Conservation (phyloP, 2,113 vertebrate species). For the Myrmecobius fasciatus region DNA sequence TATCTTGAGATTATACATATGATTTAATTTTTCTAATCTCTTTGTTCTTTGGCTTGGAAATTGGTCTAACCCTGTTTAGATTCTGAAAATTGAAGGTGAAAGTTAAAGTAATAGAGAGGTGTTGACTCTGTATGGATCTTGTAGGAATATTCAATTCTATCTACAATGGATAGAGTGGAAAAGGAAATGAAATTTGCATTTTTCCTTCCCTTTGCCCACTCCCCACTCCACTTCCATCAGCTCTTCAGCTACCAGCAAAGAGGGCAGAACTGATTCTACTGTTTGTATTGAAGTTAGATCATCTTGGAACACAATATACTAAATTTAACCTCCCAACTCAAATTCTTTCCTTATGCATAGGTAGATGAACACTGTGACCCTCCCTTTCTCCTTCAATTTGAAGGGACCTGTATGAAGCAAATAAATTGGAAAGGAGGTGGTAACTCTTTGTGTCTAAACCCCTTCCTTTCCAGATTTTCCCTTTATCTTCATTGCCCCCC, state of each 20-base stretch:
- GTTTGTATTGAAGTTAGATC: not conserved
- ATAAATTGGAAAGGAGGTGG: not conserved
- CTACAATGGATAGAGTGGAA: not conserved
- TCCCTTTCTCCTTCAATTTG: not conserved
- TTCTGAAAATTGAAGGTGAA: not conserved
- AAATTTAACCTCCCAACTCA: too few species aligned
- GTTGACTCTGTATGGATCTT: not conserved
- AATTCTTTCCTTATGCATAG: too few species aligned
- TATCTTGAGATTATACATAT: not conserved
- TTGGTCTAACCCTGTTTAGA: not conserved
- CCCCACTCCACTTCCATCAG: not conserved
- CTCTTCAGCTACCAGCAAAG: not conserved
- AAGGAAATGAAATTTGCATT: not conserved
- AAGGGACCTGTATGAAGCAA: not conserved
- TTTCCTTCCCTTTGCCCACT: not conserved
- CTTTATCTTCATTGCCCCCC: not conserved
- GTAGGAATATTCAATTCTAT: not conserved
- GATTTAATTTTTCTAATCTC: not conserved
- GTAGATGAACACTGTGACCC: too few species aligned
- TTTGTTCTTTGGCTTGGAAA: not conserved
- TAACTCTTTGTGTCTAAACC: too few species aligned
- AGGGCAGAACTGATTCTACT: not conserved
- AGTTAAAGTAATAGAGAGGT: not conserved
- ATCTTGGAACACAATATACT: too few species aligned
- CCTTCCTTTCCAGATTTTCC: too few species aligned